Evolutionary conservation across 30 jellyfish, hydroid and myxozoan species (phyloP).

Genomic region (Haliclystus octoradiatus): DNA sequence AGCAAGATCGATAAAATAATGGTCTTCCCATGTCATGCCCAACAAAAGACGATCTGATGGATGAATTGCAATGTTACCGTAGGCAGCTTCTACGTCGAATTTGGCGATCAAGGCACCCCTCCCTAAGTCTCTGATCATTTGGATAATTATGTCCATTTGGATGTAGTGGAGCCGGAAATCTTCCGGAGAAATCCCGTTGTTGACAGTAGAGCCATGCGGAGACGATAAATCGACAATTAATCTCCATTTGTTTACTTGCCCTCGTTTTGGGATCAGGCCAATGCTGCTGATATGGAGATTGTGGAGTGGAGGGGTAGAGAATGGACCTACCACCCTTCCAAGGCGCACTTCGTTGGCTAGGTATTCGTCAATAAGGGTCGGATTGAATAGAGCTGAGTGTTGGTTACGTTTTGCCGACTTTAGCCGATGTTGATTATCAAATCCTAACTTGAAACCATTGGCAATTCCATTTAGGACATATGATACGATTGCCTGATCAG

Average conservation of each 20-base stretch:
- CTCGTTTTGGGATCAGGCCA: constrained; percentile 56
- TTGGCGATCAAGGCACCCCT: no score
- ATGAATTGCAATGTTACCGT: constrained; percentile 13
- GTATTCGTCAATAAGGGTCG: neutral
- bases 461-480: neutral
- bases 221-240: constrained; percentile 37
- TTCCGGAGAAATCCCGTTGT: constrained; percentile 23
- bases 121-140: no score
- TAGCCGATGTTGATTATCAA: neutral
- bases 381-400: neutral
- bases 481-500: neutral
- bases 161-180: constrained; percentile 14
- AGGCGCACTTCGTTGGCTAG: neutral
- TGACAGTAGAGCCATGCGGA: constrained; percentile 33
- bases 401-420: neutral
- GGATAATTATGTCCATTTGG: constrained; percentile 5
- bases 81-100: no score
- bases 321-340: constrained; percentile 61
- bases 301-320: constrained; percentile 23
- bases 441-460: neutral
- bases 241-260: constrained; percentile 42
- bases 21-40: constrained; percentile 43
- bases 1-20: constrained; percentile 49
- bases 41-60: constrained; percentile 12
- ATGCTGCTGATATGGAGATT: constrained; percentile 32